Evolutionary conservation across 2,888 invertebrate genomes (phyloP), one percentile per base, ranked within the genome.

Genomic region (Mongoloraphidia duomilia): DNA sequence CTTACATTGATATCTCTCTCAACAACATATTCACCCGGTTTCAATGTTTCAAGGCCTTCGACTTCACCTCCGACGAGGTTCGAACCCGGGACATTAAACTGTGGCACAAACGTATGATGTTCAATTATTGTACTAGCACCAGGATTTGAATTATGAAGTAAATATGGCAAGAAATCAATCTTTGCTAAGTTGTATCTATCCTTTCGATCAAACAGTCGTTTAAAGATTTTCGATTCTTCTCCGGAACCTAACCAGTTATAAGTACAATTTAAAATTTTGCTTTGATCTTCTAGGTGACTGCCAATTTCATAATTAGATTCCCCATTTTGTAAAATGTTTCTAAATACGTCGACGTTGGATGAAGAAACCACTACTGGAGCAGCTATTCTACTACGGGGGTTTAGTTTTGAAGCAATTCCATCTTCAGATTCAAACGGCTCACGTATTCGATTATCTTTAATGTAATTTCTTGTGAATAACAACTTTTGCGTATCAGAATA

Each of bases 161-260:
- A 71, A 62, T 88, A 96, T 0, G 97, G 98, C 59, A 93, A 79
- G 61, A 91, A 95, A 54, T 80, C 72, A 52, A 98, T 88, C 68
- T 84, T 85, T 0, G 97, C 97, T 54, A 98, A 71, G 67, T 96
- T 96, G 64, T 93, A 98, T 49, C 95, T 78, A 66, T 94, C 90
- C 63, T 89, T 90, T 55, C 92, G 77, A 59, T 89, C 85, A 57
- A 89, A 89, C 13, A 89, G 63, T 60, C 87, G 72, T 17, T 79
- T 75, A 56, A 83, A 84, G 33, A 91, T 82, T 60, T 77, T 77
- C 54, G 80, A 78, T 51, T 76, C 75, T 62, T 87, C 86, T 51
- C 77, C 78, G 0, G 76, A 74, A 5, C 95, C 93, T 58, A 97
- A 77, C 88, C 93, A 97, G 63, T 98, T 98, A 63, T 79, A 88